A percentile compares a stretch with the other conserved stretches of the same genome.
These are phyloP conservation scores for Hippocampus kuda DNA, from an alignment of 2,797 vertebrate genomes.

Conservation along the genomic window DNA sequence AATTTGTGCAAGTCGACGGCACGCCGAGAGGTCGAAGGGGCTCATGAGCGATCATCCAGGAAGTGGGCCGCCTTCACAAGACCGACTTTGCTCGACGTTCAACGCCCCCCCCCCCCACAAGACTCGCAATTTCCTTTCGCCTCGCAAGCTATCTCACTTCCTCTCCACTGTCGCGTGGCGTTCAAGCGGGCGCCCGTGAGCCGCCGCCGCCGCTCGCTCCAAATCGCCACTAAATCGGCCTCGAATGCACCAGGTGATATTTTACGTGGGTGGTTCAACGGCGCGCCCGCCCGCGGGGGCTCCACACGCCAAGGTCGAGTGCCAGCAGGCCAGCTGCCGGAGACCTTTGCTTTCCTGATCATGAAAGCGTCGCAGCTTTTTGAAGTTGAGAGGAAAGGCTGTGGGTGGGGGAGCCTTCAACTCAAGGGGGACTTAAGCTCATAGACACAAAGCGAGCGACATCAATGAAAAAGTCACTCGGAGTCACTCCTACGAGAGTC, in stretches of 20 bases:
- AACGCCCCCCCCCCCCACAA: not conserved
- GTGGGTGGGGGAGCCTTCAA: not conserved
- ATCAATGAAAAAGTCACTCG: too few species aligned
- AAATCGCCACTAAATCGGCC: not conserved
- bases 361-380: not conserved
- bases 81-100: not conserved
- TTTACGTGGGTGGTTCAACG: not conserved
- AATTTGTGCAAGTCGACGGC: too few species aligned
- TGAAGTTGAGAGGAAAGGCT: not conserved
- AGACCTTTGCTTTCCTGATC: constrained; percentile 5
- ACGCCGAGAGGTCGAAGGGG: not conserved
- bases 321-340: not conserved
- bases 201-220: too few species aligned
- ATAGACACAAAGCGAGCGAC: not conserved
- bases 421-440: not conserved
- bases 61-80: not conserved
- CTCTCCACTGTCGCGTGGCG: not conserved
- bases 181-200: not conserved
- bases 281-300: not conserved
- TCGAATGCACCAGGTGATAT: not conserved
- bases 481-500: too few species aligned
- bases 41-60: not conserved
- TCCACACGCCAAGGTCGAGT: not conserved
- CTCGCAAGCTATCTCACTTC: not conserved
- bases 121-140: not conserved